Evolutionary conservation across 1,140 invertebrate genomes (phyloP).

Genomic region (Oppia nitens): DNA sequence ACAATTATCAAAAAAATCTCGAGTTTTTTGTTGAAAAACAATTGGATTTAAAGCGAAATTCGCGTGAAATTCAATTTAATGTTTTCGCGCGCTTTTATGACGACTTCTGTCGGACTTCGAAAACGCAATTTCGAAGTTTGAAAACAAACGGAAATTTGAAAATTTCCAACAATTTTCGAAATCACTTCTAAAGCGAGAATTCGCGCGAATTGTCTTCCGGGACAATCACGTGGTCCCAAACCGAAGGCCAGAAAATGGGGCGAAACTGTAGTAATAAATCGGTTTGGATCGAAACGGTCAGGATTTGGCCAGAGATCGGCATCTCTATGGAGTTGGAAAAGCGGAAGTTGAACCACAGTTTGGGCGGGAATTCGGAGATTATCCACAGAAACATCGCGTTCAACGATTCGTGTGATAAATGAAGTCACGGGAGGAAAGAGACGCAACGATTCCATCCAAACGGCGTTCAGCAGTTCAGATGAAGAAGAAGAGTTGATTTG

Average conservation of each 20-base stretch:
- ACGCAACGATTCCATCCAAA: constrained; percentile 20
- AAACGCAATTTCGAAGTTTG: not conserved
- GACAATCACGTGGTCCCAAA: constrained; percentile 15
- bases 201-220: constrained; percentile 7
- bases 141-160: not conserved
- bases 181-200: constrained; percentile 8
- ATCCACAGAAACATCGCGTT: constrained; percentile 21
- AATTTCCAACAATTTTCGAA: constrained; percentile 1
- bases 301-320: constrained; percentile 29
- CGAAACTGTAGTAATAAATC: constrained; percentile 22
- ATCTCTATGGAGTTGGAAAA: constrained; percentile 27
- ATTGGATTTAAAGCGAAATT: too few species aligned
- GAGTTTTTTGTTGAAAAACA: too few species aligned
- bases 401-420: constrained; percentile 15
- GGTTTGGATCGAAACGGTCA: constrained; percentile 29
- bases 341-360: constrained; percentile 23
- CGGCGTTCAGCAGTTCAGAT: constrained; percentile 4
- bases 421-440: constrained; percentile 23
- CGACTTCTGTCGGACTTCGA: not conserved
- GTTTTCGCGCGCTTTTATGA: not conserved
- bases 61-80: too few species aligned
- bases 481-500: constrained; percentile 23
- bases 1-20: too few species aligned
- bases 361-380: constrained; percentile 15
- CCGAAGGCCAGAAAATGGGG: constrained; percentile 15